A percentile compares a stretch with the other conserved stretches of the same genome.
Evolutionary conservation across 2,888 invertebrate genomes (phyloP).

Genomic region (Melinaea menophilus): DNA sequence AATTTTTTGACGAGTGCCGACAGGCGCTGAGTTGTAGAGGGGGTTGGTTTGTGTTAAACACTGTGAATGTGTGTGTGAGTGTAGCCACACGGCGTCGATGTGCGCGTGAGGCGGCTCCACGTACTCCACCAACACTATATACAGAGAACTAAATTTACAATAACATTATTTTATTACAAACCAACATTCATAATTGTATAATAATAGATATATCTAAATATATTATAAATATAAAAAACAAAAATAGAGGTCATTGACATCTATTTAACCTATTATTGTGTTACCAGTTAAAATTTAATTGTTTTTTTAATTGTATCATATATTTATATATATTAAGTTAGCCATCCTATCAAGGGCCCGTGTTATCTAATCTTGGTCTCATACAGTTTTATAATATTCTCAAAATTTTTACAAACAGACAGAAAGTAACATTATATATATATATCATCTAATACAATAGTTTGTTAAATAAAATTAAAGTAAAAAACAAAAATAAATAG

Average conservation of each 20-base stretch:
- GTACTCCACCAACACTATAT: neutral
- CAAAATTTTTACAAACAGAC: constrained; percentile 30
- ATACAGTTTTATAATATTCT: constrained; percentile 48
- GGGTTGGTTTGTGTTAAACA: constrained; percentile 56
- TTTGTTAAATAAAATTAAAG: too few species aligned
- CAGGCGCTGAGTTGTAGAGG: constrained; percentile 71
- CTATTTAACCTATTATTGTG: neutral
- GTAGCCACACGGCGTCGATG: constrained; percentile 63
- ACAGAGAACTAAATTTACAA: neutral
- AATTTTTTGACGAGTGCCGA: constrained; percentile 61
- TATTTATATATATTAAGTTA: too few species aligned
- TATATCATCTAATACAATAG: neutral
- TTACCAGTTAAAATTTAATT: neutral
- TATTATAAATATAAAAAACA: too few species aligned
- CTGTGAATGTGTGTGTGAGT: constrained; percentile 55
- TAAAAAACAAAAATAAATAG: too few species aligned
- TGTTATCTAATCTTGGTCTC: constrained; percentile 68
- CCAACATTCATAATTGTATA: too few species aligned
- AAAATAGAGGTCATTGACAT: too few species aligned
- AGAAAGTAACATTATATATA: constrained; percentile 3
- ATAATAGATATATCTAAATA: too few species aligned
- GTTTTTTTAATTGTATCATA: neutral
- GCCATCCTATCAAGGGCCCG: constrained; percentile 49
- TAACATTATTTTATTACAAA: neutral
- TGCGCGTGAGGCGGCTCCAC: constrained; percentile 42